phyloP scores from a whole-genome alignment of 1,140 invertebrate genomes.

The Charaxes varanes region DNA sequence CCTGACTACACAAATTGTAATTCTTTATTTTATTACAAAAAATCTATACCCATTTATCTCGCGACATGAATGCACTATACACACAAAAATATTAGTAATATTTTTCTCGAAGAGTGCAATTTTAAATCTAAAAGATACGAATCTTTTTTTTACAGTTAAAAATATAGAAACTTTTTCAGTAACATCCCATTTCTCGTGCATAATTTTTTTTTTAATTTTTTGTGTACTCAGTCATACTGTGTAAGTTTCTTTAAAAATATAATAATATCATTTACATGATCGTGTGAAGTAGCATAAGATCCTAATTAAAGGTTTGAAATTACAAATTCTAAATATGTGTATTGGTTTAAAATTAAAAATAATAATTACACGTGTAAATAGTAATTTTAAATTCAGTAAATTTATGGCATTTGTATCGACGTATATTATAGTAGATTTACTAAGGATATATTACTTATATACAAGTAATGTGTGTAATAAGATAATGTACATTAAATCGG shows the following conservation, averaged over 20 bases:
- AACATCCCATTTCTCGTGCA: too few relatives aligned
- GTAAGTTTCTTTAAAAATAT: slow-evolving; percentile 10
- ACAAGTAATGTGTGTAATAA: slow-evolving; percentile 41
- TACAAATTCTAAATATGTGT: slow-evolving; percentile 47
- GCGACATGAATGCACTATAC: too few relatives aligned
- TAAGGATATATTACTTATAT: slow-evolving; percentile 44
- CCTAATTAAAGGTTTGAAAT: slow-evolving; percentile 11
- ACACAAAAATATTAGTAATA: too few relatives aligned
- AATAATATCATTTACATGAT: slow-evolving; percentile 21
- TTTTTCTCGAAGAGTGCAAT: too few relatives aligned
- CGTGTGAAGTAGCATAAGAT: slow-evolving; percentile 33
- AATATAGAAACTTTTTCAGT: too few relatives aligned
- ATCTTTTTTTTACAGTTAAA: too few relatives aligned
- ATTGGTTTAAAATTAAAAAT: slow-evolving; percentile 28
- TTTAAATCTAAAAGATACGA: too few relatives aligned
- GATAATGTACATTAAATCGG: slow-evolving; percentile 39
- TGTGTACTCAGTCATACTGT: slow-evolving; percentile 14
- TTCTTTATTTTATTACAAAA: too few relatives aligned
- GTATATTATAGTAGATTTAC: slow-evolving; percentile 26
- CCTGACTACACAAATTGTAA: slow-evolving; percentile 3
- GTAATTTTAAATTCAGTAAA: slow-evolving; percentile 39
- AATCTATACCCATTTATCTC: too few relatives aligned
- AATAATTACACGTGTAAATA: slow-evolving; percentile 35
- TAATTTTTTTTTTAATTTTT: neutral
- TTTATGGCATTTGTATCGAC: slow-evolving; percentile 53